phyloP scores from a whole-genome alignment of 2,113 vertebrate genomes.

The Redunca redunca region DNA sequence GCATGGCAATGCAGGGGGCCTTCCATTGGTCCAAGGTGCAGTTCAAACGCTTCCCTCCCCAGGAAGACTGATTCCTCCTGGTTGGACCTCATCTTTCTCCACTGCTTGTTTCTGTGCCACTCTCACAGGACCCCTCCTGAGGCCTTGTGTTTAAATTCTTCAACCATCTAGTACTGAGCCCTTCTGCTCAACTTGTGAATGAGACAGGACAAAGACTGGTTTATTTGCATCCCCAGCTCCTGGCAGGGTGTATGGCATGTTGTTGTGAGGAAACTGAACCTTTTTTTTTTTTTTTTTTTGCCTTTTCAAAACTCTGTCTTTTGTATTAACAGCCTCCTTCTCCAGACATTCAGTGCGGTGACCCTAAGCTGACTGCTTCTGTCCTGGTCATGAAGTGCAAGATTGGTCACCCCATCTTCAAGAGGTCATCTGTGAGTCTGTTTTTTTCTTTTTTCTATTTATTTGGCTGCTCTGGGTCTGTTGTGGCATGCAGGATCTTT shows the following conservation, averaged over 20 bases:
- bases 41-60: background rate
- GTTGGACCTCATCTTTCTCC: background rate
- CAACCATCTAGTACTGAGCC: background rate
- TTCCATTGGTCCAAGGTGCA: background rate
- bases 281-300: background rate
- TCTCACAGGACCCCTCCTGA: background rate
- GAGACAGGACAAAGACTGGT: background rate
- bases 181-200: background rate
- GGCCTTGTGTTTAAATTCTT: background rate
- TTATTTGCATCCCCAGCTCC: background rate
- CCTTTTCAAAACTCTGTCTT: background rate
- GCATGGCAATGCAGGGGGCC: background rate
- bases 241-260: background rate
- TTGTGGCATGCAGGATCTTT: background rate
- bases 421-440: constrained; percentile 64
- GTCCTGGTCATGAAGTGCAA: constrained; percentile 65
- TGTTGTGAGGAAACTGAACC: background rate
- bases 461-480: background rate
- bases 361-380: constrained; percentile 45
- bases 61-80: background rate
- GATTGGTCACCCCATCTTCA: constrained; percentile 71
- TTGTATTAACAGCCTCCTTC: constrained; percentile 73
- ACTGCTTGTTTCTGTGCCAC: background rate
- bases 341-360: constrained; percentile 56
- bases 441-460: background rate